These are phyloP conservation scores for Nannobrachium achirus DNA, from an alignment of 2,113 vertebrate species.

Conservation along the genomic window DNA sequence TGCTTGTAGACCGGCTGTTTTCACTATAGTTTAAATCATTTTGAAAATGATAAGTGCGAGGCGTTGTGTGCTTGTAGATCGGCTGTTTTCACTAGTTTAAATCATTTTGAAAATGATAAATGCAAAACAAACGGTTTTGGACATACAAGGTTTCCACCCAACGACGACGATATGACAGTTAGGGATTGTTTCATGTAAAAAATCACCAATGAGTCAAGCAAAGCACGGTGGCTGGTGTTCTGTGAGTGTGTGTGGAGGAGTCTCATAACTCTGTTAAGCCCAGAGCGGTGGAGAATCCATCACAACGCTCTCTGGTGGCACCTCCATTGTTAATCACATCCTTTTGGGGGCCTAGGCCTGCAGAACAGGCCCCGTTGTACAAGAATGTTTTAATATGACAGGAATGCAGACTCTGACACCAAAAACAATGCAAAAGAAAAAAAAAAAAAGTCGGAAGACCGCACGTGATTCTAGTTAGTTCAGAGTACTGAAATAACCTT, in stretches of 20 bases:
- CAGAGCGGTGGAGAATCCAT: slow-evolving; percentile 37
- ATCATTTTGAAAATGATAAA: too few relatives aligned
- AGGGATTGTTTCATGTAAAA: neutral
- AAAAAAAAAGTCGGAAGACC: slow-evolving; percentile 42
- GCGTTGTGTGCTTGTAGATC: too few relatives aligned
- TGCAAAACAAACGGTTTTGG: too few relatives aligned
- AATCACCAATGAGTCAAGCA: slow-evolving; percentile 17
- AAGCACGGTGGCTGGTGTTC: slow-evolving; percentile 8
- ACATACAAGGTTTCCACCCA: too few relatives aligned
- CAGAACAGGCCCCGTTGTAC: slow-evolving; percentile 32
- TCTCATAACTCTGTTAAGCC: slow-evolving; percentile 19
- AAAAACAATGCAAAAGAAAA: slow-evolving; percentile 45
- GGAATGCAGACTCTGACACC: slow-evolving; percentile 61
- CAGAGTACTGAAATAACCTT: slow-evolving; percentile 12
- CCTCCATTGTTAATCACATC: slow-evolving; percentile 55
- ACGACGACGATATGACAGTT: neutral
- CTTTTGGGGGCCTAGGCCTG: neutral
- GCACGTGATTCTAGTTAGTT: slow-evolving; percentile 26
- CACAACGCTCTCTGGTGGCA: slow-evolving; percentile 32
- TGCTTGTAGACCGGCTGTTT: too few relatives aligned
- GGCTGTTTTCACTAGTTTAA: too few relatives aligned
- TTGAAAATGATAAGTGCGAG: too few relatives aligned
- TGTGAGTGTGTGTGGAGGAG: slow-evolving; percentile 7
- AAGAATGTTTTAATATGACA: slow-evolving; percentile 63
- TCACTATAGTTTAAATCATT: too few relatives aligned